Evolutionary conservation across 2,888 invertebrate species (phyloP).

Genomic region (Rotaria magnacalcarata): DNA sequence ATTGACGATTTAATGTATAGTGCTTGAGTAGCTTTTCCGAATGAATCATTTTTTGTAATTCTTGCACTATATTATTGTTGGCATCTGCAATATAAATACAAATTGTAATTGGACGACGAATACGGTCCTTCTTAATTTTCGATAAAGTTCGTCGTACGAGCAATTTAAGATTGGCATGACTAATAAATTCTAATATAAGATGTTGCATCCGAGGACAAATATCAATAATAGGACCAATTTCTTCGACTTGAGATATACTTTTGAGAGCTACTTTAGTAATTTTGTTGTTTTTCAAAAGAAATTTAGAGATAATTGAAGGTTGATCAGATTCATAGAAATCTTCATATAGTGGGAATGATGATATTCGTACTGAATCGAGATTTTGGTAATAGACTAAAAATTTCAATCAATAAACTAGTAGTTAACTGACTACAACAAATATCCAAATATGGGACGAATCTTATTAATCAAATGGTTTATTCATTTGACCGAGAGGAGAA

Average conservation of each 20-base stretch:
- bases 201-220: not conserved
- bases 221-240: not conserved
- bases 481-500: rapidly evolving
- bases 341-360: not conserved
- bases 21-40: too few relatives aligned
- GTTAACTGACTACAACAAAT: not conserved
- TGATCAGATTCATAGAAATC: not conserved
- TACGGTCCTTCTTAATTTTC: not conserved
- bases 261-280: not conserved
- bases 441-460: not conserved
- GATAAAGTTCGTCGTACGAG: not conserved
- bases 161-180: not conserved
- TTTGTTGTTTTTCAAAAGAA: not conserved
- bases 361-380: not conserved
- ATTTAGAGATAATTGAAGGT: not conserved
- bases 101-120: not conserved
- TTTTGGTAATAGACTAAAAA: not conserved
- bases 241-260: not conserved
- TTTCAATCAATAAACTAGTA: not conserved
- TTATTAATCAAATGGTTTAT: not conserved
- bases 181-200: not conserved
- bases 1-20: too few relatives aligned
- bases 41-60: too few relatives aligned
- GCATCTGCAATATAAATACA: too few relatives aligned
- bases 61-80: too few relatives aligned